Percentiles rank a stretch among this genome's conserved stretches.
Conservation (phyloP, 2,888 invertebrate species). For the Eurytoma californica region DNA sequence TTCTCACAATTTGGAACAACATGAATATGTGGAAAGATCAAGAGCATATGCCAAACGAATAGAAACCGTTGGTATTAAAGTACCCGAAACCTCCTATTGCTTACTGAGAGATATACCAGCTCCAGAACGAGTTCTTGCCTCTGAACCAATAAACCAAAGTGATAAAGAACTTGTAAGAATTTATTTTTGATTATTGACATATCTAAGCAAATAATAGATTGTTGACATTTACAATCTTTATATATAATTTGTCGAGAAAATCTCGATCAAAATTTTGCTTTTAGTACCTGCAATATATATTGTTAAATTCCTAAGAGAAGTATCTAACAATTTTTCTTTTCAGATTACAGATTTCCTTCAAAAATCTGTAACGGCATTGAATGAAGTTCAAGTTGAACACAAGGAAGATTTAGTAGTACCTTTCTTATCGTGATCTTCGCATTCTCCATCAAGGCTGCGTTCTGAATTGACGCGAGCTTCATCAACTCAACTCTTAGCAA, state of each 20-base stretch:
- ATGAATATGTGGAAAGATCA: slow-evolving; percentile 86
- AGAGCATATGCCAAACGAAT: slow-evolving; percentile 72
- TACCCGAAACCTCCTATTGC: slow-evolving; percentile 75
- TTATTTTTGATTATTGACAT: background rate
- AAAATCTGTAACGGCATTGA: slow-evolving; percentile 83
- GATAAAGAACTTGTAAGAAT: slow-evolving; percentile 85
- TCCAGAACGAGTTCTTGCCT: slow-evolving; percentile 82
- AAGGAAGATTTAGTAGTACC: slow-evolving; percentile 93
- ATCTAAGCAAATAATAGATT: background rate
- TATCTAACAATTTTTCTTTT: slow-evolving; percentile 57
- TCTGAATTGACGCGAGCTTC: slow-evolving; percentile 35
- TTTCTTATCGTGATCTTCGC: slow-evolving; percentile 77
- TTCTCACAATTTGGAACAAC: slow-evolving; percentile 90
- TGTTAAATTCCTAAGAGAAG: no score
- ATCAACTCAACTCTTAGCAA: slow-evolving; percentile 50
- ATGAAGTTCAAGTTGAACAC: slow-evolving; percentile 89
- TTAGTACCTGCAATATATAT: background rate
- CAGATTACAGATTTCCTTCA: slow-evolving; percentile 85
- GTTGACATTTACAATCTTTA: background rate
- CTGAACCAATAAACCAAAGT: slow-evolving; percentile 78
- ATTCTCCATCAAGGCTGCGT: slow-evolving; percentile 41
- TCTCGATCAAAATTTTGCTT: background rate
- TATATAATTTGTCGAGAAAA: background rate
- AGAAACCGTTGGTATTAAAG: slow-evolving; percentile 74
- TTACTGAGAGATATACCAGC: slow-evolving; percentile 85